Evolutionary conservation across 2,888 invertebrate species (phyloP), one percentile per base, ranked within the genome.

Genomic region (Elmis aenea): DNA sequence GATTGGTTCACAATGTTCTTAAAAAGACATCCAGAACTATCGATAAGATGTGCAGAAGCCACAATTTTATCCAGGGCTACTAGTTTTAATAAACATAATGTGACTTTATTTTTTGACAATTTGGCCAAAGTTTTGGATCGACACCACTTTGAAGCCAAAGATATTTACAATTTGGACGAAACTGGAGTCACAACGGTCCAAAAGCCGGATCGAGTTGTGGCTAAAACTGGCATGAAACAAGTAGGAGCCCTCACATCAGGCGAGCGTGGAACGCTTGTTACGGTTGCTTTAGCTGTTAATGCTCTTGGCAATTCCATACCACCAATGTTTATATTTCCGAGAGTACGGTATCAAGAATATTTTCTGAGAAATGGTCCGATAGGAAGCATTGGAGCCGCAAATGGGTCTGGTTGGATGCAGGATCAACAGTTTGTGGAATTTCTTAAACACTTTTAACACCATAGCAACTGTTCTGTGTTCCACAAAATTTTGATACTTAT

Each of bases 141-240:
- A 30, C 40, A 46, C 38, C 48, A 50, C 15, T 52, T 51, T 51
- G 35, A 39, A 42, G 38, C 52, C 16, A 44, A 51, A 21, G 52
- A 63, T 43, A 63, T 67, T 25, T 67, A 50, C 36, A 66, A 68
- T 46, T 42, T 59, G 10, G 64, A 65, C 32, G 61, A 67, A 47
- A 60, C 61, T 1, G 64, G 61, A 1, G 42, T 64, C 1, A 63
- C 65, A 5, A 66, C 65, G 2, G 66, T 67, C 2, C 63, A 65
- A 35, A 60, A 54, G 35, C 64, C 64, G 3, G 32, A 44, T 25
- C 45, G 25, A 48, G 37, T 66, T n/a, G 26, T 64, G 29, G 61
- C 59, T 5, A 42, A 38, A 23, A 51, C 49, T 40, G 61, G 59
- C 6, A 24, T 32, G 3, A 55, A 52, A 29, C 56, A 62, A 38